Evolutionary conservation across 2,797 vertebrate genomes (phyloP).

Genomic region (Dallia pectoralis): DNA sequence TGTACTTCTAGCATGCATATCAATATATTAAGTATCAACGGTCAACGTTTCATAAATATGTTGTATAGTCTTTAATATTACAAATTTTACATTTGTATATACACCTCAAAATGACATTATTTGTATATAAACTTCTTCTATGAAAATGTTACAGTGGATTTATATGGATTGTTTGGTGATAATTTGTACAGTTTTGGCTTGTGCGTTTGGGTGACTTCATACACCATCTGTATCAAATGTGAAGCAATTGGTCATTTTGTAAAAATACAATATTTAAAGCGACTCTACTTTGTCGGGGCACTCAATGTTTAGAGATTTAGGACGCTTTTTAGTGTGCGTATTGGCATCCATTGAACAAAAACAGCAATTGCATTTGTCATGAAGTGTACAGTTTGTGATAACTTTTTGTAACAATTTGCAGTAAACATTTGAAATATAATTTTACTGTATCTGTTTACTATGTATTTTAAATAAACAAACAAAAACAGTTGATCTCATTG

Average conservation of each 20-base stretch:
- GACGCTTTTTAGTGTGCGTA: slow-evolving; percentile 76
- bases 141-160: slow-evolving; percentile 66
- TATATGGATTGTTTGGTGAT: slow-evolving; percentile 71
- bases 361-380: slow-evolving; percentile 81
- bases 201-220: slow-evolving; percentile 63
- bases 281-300: slow-evolving; percentile 73
- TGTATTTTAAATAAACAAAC: slow-evolving; percentile 89
- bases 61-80: slow-evolving; percentile 41
- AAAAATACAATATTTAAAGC: slow-evolving; percentile 65
- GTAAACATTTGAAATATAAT: slow-evolving; percentile 85
- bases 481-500: slow-evolving; percentile 18
- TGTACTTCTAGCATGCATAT: slow-evolving; percentile 71
- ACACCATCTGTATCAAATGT: slow-evolving; percentile 67
- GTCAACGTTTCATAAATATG: slow-evolving; percentile 34
- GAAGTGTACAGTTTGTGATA: slow-evolving; percentile 98
- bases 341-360: slow-evolving; percentile 75
- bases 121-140: slow-evolving; percentile 62
- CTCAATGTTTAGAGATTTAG: slow-evolving; percentile 78
- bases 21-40: slow-evolving; percentile 22
- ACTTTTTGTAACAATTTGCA: slow-evolving; percentile 89
- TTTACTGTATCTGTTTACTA: slow-evolving; percentile 90
- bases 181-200: slow-evolving; percentile 62
- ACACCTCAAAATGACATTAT: slow-evolving; percentile 50
- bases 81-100: slow-evolving; percentile 59
- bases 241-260: slow-evolving; percentile 70